Conservation (phyloP, 2,113 vertebrate species). For the Gymnarchus niloticus region DNA sequence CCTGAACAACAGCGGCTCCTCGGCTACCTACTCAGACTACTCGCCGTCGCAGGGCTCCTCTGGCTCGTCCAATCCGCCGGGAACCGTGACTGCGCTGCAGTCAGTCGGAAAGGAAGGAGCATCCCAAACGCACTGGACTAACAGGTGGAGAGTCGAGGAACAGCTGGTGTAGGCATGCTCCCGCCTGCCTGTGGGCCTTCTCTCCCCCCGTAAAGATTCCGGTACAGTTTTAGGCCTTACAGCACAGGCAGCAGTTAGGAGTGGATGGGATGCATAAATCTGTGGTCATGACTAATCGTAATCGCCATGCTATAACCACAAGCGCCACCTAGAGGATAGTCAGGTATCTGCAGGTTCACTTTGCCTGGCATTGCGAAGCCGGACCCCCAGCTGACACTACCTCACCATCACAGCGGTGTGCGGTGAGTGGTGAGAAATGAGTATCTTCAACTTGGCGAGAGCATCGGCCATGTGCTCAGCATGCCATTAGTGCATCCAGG, state of each 20-base stretch:
- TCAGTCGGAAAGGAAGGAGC: constrained; percentile 82
- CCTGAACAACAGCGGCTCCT: constrained; percentile 98
- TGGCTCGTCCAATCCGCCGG: constrained; percentile 86
- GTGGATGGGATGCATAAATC: not conserved
- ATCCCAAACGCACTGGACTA: constrained; percentile 92
- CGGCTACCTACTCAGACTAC: constrained; percentile 98
- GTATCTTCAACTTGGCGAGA: not conserved
- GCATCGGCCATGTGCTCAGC: not conserved
- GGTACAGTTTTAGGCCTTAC: too few species aligned
- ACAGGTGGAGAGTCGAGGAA: constrained; percentile 70
- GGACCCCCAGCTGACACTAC: not conserved
- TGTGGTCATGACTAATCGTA: too few species aligned
- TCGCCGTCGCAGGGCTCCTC: constrained; percentile 97
- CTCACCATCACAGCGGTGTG: not conserved
- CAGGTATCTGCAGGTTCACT: not conserved
- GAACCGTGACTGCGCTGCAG: constrained; percentile 79
- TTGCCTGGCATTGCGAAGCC: not conserved
- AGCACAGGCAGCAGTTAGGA: not conserved
- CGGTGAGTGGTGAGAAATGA: not conserved
- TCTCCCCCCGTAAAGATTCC: not conserved
- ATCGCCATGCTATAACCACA: not conserved
- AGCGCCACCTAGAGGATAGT: not conserved
- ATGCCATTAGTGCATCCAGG: not conserved
- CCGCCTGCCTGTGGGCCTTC: not conserved
- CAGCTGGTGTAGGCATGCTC: not conserved